These are phyloP conservation scores for Akabosia matsudoensis DNA, from an alignment of 1,140 invertebrate genomes.

Conservation along the genomic window DNA sequence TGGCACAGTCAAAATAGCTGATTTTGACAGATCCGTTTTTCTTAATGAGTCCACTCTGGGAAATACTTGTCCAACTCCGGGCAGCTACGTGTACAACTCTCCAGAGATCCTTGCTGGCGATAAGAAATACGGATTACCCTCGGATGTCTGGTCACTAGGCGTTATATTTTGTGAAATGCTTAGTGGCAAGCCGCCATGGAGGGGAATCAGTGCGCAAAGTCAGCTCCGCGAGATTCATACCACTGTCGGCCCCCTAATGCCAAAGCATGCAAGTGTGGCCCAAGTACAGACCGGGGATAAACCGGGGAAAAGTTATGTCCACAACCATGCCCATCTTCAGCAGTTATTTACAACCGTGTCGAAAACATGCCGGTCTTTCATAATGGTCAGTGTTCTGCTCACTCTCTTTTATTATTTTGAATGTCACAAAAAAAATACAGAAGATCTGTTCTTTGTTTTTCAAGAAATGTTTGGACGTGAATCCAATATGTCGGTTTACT, in stretches of 20 bases:
- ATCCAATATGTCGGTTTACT: neutral
- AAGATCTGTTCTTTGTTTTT: too few relatives aligned
- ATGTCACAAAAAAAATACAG: too few relatives aligned
- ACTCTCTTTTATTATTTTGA: neutral
- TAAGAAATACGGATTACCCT: neutral
- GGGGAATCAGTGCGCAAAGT: neutral
- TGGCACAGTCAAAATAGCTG: conserved; percentile 29
- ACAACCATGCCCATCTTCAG: neutral
- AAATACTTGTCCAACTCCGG: neutral
- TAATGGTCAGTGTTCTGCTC: neutral
- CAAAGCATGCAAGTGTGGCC: neutral
- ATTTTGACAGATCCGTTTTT: conserved; percentile 32
- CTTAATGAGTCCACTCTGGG: neutral
- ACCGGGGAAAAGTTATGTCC: neutral
- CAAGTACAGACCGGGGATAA: neutral
- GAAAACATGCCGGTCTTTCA: neutral
- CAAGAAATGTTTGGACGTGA: conserved; percentile 13
- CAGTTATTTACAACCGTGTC: conserved; percentile 1
- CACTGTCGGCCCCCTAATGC: neutral
- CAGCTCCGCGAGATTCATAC: conserved; percentile 1
- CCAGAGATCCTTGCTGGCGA: conserved; percentile 30
- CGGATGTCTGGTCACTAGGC: conserved; percentile 33
- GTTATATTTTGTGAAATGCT: conserved; percentile 28
- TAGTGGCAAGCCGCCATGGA: conserved; percentile 25
- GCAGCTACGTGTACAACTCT: conserved; percentile 22